A percentile compares a stretch with the other conserved stretches of the same genome.
phyloP scores from a whole-genome alignment of 37 sponge, comb jelly and placozoan genomes.

The Beroe forskalii region DNA sequence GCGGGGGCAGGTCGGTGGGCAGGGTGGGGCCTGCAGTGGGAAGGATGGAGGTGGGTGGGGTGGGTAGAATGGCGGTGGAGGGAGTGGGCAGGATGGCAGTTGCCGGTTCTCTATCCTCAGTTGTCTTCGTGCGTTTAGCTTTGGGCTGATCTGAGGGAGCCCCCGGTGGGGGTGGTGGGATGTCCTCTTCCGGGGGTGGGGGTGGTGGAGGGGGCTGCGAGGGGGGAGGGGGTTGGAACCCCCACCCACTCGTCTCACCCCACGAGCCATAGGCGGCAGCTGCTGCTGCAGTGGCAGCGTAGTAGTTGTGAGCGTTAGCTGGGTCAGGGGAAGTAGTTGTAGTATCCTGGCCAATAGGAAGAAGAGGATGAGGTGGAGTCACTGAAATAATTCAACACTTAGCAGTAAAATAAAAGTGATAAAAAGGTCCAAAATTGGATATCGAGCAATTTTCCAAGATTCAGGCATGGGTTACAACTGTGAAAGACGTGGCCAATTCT shows the following conservation, averaged over 20 bases:
- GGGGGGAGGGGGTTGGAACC: constrained; percentile 45
- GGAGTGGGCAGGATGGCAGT: neutral
- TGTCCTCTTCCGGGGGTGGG: constrained; percentile 39
- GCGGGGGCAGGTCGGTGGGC: constrained; percentile 48
- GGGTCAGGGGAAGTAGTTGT: no score
- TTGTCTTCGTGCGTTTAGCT: constrained; percentile 36
- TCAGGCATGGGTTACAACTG: no score
- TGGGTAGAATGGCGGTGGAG: no score
- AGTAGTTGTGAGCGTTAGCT: constrained; percentile 6
- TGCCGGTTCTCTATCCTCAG: neutral
- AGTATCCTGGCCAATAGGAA: no score
- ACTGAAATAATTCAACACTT: neutral
- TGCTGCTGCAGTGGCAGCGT: neutral
- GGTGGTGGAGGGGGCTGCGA: constrained; percentile 42
- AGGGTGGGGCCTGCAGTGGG: no score
- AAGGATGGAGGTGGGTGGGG: neutral
- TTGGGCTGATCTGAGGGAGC: neutral
- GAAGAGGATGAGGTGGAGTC: neutral
- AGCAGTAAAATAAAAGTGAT: neutral
- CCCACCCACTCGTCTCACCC: neutral
- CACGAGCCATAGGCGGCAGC: constrained; percentile 10
- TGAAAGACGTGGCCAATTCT: no score
- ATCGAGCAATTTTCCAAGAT: no score
- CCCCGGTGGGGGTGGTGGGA: constrained; percentile 18
- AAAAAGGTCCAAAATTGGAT: no score